Conservation (phyloP, 2,113 vertebrate genomes). For the Aspiorhynchus laticeps region DNA sequence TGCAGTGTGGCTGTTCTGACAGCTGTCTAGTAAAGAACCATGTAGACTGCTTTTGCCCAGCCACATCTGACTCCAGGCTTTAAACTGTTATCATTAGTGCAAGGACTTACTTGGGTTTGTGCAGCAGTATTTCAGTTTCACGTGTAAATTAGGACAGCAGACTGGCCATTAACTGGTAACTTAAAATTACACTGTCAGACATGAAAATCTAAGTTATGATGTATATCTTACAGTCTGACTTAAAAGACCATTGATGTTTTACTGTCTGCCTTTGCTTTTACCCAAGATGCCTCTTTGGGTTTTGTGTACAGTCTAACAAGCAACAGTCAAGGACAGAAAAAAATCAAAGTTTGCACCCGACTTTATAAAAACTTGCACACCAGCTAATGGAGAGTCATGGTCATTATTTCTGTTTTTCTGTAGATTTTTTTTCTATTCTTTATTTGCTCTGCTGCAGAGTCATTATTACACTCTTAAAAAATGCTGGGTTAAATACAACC, state of each 20-base stretch:
- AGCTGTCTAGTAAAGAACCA: not conserved
- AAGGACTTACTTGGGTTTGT: not conserved
- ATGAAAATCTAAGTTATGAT: not conserved
- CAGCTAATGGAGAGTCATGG: not conserved
- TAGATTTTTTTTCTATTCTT: not conserved
- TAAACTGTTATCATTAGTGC: not conserved
- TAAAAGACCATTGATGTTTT: not conserved
- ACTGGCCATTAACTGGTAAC: not conserved
- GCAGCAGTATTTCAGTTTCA: not conserved
- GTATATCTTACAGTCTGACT: not conserved
- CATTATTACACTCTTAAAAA: not conserved
- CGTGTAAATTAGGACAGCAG: not conserved
- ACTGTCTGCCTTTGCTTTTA: not conserved
- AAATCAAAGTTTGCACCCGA: not conserved
- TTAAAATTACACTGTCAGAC: not conserved
- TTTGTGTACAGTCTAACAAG: not conserved
- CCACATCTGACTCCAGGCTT: not conserved
- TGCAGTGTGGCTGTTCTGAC: not conserved
- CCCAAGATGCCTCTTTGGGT: not conserved
- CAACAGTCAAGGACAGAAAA: not conserved
- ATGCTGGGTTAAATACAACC: too few relatives aligned
- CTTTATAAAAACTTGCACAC: not conserved
- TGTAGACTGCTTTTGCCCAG: not conserved
- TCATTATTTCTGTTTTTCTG: constrained; percentile 3
- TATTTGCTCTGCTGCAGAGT: not conserved